phyloP scores from a whole-genome alignment of 2,888 invertebrate genomes.

The Bugula neritina region DNA sequence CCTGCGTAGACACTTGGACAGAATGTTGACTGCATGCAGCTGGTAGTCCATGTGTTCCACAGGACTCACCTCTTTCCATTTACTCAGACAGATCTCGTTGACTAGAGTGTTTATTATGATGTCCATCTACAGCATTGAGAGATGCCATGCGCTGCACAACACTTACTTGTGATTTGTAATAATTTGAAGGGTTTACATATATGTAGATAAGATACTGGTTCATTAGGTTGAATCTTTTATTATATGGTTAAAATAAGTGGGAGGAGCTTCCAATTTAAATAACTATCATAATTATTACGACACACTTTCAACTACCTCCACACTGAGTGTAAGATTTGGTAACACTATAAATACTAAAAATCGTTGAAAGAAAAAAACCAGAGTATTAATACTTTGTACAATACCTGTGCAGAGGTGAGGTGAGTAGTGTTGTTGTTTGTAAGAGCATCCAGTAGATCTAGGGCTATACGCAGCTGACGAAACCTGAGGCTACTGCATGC shows the following conservation, averaged over 20 bases:
- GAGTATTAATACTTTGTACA: too few species aligned
- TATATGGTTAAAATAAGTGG: too few species aligned
- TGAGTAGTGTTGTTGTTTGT: neutral
- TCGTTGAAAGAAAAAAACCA: too few species aligned
- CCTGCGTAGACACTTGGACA: neutral
- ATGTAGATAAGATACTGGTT: too few species aligned
- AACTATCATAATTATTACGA: too few species aligned
- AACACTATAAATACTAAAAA: neutral
- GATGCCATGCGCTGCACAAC: too few species aligned
- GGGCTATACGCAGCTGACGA: neutral
- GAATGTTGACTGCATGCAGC: neutral
- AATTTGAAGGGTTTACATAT: too few species aligned
- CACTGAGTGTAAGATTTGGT: neutral
- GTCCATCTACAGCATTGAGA: neutral
- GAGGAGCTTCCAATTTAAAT: too few species aligned
- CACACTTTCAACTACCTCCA: too few species aligned
- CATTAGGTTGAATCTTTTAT: too few species aligned
- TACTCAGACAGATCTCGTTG: neutral
- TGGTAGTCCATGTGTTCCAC: neutral
- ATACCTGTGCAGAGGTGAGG: neutral
- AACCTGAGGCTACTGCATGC: too few species aligned
- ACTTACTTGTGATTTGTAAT: too few species aligned
- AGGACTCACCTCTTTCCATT: neutral
- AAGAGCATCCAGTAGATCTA: constrained; percentile 19
- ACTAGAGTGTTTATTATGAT: neutral